phyloP scores from a whole-genome alignment of 1,140 invertebrate genomes.

The Harlomillsia oculata region DNA sequence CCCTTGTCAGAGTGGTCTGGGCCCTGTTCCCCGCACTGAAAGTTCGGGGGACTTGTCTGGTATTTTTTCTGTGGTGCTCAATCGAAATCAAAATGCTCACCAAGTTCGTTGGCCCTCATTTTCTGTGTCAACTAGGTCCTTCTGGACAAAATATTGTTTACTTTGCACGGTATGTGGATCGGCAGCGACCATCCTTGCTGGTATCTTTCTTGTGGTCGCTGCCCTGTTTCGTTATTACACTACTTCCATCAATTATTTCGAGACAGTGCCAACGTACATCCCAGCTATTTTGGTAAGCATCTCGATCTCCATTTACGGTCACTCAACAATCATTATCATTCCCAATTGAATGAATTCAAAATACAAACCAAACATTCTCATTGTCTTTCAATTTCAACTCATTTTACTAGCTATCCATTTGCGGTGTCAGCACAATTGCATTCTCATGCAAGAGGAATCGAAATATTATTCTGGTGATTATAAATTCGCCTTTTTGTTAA shows the following conservation, averaged over 20 bases:
- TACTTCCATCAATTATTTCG: conserved; percentile 66
- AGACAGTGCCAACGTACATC: conserved; percentile 73
- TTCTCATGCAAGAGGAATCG: conserved; percentile 69
- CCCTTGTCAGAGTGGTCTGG: no score
- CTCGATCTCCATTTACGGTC: neutral
- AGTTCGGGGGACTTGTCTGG: conserved; percentile 11
- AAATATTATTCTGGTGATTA: conserved; percentile 62
- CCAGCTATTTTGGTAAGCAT: conserved; percentile 61
- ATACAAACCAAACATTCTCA: neutral
- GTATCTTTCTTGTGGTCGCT: conserved; percentile 63
- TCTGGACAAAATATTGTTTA: conserved; percentile 35
- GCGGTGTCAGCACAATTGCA: conserved; percentile 72
- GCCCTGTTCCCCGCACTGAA: no score
- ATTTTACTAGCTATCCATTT: conserved; percentile 55
- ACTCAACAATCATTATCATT: neutral
- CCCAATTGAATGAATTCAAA: neutral
- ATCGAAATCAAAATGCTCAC: conserved; percentile 12
- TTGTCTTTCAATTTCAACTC: neutral
- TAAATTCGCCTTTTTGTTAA: neutral
- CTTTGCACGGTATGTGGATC: conserved; percentile 33
- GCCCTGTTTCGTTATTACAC: conserved; percentile 66
- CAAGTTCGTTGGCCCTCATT: conserved; percentile 20
- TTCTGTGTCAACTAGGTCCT: conserved; percentile 8
- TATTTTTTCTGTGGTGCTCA: conserved; percentile 20
- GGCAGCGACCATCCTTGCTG: conserved; percentile 55